Evolutionary conservation across 2,113 vertebrate genomes (phyloP).

Genomic region (Todiramphus chloris): DNA sequence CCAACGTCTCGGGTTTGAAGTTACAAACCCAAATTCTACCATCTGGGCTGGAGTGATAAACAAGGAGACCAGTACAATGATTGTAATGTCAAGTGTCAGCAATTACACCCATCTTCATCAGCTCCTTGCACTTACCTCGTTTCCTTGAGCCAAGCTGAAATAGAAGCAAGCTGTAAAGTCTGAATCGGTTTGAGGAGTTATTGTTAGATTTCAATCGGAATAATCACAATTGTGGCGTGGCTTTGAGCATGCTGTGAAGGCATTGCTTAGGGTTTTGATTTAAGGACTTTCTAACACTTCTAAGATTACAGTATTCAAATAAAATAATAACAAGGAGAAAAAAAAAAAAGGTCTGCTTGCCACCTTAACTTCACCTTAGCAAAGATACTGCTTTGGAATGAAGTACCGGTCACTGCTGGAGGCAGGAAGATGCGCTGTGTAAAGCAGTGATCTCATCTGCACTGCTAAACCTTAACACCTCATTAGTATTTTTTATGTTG

Average conservation of each 20-base stretch:
- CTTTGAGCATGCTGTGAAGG: background rate
- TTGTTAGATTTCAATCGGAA: background rate
- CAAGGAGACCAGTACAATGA: background rate
- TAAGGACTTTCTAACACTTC: background rate
- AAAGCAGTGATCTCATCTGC: slow-evolving; percentile 55
- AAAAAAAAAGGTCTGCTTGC: background rate
- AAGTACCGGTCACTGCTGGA: background rate
- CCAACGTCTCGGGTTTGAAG: background rate
- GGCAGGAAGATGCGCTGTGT: slow-evolving; percentile 7
- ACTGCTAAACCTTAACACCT: slow-evolving; percentile 12
- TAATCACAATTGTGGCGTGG: background rate
- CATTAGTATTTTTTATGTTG: background rate
- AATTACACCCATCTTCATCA: background rate
- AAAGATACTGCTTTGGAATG: background rate
- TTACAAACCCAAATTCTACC: background rate
- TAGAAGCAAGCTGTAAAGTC: background rate
- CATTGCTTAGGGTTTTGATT: background rate
- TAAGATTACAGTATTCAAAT: background rate
- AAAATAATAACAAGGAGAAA: no score
- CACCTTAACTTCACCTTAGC: slow-evolving; percentile 36
- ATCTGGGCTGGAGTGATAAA: background rate
- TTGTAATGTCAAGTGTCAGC: background rate
- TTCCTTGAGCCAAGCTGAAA: background rate
- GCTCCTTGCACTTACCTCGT: background rate
- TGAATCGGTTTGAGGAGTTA: background rate